phyloP scores from a whole-genome alignment of 2,113 vertebrate genomes.

The Oncorhynchus masou region DNA sequence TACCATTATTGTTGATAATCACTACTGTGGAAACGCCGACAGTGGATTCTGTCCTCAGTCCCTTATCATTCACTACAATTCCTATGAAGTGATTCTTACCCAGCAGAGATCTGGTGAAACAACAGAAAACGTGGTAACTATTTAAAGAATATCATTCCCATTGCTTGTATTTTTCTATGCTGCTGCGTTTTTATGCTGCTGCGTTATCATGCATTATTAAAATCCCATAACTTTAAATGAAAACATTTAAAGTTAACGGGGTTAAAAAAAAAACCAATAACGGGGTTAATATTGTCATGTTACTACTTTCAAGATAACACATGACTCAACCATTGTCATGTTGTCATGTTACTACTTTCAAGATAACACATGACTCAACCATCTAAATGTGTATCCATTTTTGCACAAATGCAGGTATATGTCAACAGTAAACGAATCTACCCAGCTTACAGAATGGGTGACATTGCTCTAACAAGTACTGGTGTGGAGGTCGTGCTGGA shows the following conservation, averaged over 20 bases:
- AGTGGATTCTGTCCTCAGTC: conserved; percentile 75
- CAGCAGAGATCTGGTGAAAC: conserved; percentile 46
- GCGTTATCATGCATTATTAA: not conserved
- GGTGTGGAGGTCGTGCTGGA: conserved; percentile 75
- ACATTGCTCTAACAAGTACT: conserved; percentile 67
- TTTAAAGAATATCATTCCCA: not conserved
- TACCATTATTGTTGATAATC: conserved; percentile 75
- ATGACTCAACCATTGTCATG: not conserved
- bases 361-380: not conserved
- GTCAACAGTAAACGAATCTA: conserved; percentile 72
- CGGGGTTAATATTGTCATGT: not conserved
- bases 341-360: not conserved
- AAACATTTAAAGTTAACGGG: not conserved
- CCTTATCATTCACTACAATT: conserved; percentile 75
- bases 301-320: not conserved
- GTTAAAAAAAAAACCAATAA: not conserved
- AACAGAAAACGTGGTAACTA: conserved; percentile 76
- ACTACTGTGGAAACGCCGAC: conserved; percentile 64
- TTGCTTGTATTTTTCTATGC: not conserved
- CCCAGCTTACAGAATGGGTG: conserved; percentile 73
- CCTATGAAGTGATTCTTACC: conserved; percentile 69
- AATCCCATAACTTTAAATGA: not conserved
- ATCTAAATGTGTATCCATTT: not conserved
- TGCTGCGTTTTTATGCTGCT: not conserved
- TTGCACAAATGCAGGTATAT: conserved; percentile 68